Percentiles rank a stretch among this genome's conserved stretches.
phyloP scores from a whole-genome alignment of 2,797 vertebrate genomes.

The Chromis chromis region DNA sequence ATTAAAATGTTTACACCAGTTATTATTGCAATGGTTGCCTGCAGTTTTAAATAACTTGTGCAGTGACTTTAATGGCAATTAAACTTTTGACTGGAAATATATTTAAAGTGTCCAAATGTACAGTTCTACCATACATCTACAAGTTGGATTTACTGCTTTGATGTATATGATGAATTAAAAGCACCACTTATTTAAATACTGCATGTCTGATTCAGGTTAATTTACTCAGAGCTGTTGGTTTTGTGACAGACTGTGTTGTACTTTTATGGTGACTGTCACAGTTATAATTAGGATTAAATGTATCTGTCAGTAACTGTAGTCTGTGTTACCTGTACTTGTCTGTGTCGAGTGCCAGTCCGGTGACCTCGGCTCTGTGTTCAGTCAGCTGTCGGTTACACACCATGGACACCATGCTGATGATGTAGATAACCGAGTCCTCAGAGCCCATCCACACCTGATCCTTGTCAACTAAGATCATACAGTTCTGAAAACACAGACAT shows the following conservation, averaged over 20 bases:
- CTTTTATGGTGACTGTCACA: not conserved
- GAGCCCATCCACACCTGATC: constrained; percentile 97
- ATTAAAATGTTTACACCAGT: no score
- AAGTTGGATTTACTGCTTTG: not conserved
- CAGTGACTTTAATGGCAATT: no score
- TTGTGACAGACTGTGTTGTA: not conserved
- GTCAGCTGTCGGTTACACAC: constrained; percentile 96
- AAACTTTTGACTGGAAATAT: no score
- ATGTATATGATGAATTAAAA: not conserved
- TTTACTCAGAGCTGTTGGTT: not conserved
- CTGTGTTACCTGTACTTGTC: constrained; percentile 80
- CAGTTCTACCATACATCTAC: not conserved
- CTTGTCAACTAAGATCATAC: constrained; percentile 92
- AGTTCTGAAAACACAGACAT: constrained; percentile 84
- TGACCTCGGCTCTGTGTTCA: constrained; percentile 90
- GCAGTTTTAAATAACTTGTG: not conserved
- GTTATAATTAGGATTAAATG: not conserved
- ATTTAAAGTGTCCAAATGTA: no score
- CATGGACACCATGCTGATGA: constrained; percentile 94
- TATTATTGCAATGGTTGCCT: not conserved
- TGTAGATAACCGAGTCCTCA: constrained; percentile 93
- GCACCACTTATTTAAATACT: not conserved
- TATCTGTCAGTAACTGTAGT: not conserved
- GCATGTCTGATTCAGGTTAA: not conserved
- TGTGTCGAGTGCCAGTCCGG: constrained; percentile 84